Conservation (phyloP, 2,113 vertebrate species). For the Rana temporaria region DNA sequence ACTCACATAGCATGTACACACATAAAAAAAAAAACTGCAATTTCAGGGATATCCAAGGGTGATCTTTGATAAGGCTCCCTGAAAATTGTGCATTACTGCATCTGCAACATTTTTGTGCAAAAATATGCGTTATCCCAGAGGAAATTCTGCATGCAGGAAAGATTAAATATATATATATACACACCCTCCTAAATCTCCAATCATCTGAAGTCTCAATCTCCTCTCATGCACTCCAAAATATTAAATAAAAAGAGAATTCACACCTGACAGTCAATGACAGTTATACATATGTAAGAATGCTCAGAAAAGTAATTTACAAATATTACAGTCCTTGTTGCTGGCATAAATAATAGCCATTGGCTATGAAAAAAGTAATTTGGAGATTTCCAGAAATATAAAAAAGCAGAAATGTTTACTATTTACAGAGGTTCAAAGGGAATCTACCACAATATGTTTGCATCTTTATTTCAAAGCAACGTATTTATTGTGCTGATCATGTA, state of each 20-base stretch:
- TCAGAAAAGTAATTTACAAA: slow-evolving; percentile 32
- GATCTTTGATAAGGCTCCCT: no score
- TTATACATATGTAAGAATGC: slow-evolving; percentile 16
- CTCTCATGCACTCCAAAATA: slow-evolving; percentile 23
- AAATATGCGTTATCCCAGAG: slow-evolving; percentile 10
- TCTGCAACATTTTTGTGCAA: no score
- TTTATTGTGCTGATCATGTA: no score
- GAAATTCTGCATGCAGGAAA: neutral
- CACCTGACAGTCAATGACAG: neutral
- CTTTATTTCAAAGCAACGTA: neutral
- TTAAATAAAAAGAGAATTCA: slow-evolving; percentile 13
- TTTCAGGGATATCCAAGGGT: no score
- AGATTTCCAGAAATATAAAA: neutral
- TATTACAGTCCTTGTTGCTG: slow-evolving; percentile 3
- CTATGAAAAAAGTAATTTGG: slow-evolving; percentile 7
- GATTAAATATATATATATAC: neutral
- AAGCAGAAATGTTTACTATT: neutral
- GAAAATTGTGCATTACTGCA: no score
- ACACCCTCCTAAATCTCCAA: neutral
- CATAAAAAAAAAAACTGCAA: no score
- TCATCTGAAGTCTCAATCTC: slow-evolving; percentile 2
- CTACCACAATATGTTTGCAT: neutral
- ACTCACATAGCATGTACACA: no score
- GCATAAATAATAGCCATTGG: slow-evolving; percentile 20
- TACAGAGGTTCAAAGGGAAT: neutral